A percentile compares a stretch with the other conserved stretches of the same genome.
Evolutionary conservation across 1,140 invertebrate species (phyloP).

Genomic region (Tenebrio molitor): DNA sequence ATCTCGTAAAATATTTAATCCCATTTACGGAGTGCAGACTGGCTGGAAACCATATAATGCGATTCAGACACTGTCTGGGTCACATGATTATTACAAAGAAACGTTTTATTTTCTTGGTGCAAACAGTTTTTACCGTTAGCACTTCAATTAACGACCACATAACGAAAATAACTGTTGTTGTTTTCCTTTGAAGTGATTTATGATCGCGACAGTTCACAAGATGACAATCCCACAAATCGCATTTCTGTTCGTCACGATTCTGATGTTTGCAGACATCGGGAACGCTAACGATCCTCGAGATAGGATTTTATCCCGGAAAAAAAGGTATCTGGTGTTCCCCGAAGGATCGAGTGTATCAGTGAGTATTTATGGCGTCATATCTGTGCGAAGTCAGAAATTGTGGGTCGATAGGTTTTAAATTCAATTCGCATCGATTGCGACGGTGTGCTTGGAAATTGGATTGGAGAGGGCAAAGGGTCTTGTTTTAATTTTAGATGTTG

Average conservation of each 20-base stretch:
- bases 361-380: conserved; percentile 15
- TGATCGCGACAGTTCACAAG: neutral
- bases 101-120: neutral
- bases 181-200: neutral
- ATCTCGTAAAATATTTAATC: neutral
- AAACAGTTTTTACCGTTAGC: neutral
- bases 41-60: too few relatives aligned
- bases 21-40: neutral
- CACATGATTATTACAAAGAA: neutral
- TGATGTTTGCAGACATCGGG: neutral
- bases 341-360: conserved; percentile 69
- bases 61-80: too few relatives aligned
- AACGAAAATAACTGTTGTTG: neutral
- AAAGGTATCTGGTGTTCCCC: conserved; percentile 81
- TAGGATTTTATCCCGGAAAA: conserved; percentile 70
- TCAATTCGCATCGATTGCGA: too few relatives aligned
- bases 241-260: neutral
- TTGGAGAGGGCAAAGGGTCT: too few relatives aligned
- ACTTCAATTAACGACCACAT: neutral
- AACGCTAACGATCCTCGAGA: neutral
- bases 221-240: neutral
- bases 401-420: too few relatives aligned
- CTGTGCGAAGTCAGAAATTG: too few relatives aligned
- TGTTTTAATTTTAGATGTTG: conserved; percentile 24
- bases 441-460: too few relatives aligned